A percentile compares a stretch with the other conserved stretches of the same genome.
These are phyloP conservation scores for Crypturellus undulatus DNA, from an alignment of 2,113 vertebrate genomes.

Conservation along the genomic window DNA sequence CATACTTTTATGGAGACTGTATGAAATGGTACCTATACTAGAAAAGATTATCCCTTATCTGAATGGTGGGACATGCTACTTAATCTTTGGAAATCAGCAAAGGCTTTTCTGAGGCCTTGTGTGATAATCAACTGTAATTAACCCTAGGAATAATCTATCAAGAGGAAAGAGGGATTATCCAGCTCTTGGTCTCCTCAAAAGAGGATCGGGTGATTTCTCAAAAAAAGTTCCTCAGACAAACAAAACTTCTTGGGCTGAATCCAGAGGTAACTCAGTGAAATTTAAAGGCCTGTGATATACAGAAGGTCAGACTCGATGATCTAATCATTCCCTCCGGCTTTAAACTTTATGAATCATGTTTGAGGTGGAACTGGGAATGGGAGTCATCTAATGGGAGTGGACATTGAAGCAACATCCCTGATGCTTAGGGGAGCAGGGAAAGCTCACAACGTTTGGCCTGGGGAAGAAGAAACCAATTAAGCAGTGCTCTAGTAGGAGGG, in stretches of 20 bases:
- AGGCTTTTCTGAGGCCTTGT: background rate
- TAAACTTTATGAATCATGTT: constrained; percentile 64
- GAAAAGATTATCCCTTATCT: background rate
- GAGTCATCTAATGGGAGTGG: constrained; percentile 65
- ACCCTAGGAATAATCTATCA: background rate
- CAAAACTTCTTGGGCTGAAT: constrained; percentile 39
- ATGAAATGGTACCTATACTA: background rate
- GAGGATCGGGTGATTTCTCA: background rate
- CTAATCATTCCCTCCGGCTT: constrained; percentile 53
- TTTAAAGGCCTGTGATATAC: constrained; percentile 21
- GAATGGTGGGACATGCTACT: background rate
- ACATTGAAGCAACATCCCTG: constrained; percentile 56
- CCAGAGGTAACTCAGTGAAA: constrained; percentile 57
- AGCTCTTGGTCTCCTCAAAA: background rate
- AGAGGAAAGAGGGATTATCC: background rate
- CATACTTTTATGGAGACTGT: background rate
- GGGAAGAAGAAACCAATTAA: constrained; percentile 46
- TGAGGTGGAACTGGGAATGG: constrained; percentile 64
- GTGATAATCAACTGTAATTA: background rate
- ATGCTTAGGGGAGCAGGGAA: constrained; percentile 42
- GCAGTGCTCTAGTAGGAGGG: background rate
- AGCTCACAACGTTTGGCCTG: constrained; percentile 37
- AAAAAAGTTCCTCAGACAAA: constrained; percentile 17
- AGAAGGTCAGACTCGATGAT: constrained; percentile 57
- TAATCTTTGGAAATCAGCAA: background rate